Base-by-base conservation (phyloP, 1,140 invertebrate genomes). In the Neodiprion lecontei region DNA sequence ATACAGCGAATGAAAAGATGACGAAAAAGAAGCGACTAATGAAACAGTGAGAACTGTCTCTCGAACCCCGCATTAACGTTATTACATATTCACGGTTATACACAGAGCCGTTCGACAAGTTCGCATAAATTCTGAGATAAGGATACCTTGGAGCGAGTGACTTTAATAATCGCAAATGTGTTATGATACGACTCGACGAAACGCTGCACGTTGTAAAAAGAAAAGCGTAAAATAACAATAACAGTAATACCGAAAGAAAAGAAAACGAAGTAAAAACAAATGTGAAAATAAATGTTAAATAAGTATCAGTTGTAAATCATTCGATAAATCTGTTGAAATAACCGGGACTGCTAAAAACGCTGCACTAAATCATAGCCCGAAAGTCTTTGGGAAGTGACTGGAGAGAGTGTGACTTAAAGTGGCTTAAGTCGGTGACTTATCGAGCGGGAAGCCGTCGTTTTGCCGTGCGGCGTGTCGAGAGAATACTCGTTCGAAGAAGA, bases 121-220 rank as follows among this genome's bases (percentile, higher is more conserved):
- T 40, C 5, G 28, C n/a, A 61, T 61, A 17, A 61, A 61, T 61
- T 17, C n/a, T 17, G 11, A 3, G 53, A 61, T 61, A 61, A 61
- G n/a, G 11, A 61, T 17, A 17, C 53, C 53, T 61, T 61, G 11
- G 53, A 61, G n/a, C 11, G n/a, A 61, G 53, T 61, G 53, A 17
- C 53, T 61, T 61, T 61, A 61, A 61, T 61, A 61, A 61, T 17
- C 53, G n/a, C n/a, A 61, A 61, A 61, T 61, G 53, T 61, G 53
- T 61, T 61, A 61, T 61, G 53, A 61, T 61, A 61, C 53, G 53
- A 61, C 53, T 61, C 53, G 53, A 61, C 53, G 53, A 61, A 61
- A 61, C 53, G 28, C 2, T 40, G 28, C 28, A 61, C 53, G 53
- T 12, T 12, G n/a, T 61, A 61, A 40, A 40, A 40, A 40, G 17